Evolutionary conservation across 2,797 vertebrate species (phyloP).

Genomic region (Nyctibius grandis): DNA sequence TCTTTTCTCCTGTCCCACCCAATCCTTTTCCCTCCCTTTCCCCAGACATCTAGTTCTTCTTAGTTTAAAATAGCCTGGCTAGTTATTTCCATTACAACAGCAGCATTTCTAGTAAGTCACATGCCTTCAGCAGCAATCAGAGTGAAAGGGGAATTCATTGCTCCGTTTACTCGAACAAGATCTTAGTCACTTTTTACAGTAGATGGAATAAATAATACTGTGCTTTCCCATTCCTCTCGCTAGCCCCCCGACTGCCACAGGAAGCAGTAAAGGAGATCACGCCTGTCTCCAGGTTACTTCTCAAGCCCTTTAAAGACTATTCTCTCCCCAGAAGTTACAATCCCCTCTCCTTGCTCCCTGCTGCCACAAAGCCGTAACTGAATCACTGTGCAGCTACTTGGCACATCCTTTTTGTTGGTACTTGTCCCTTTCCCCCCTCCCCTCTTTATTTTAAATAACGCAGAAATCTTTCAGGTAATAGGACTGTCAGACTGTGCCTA

Average conservation of each 20-base stretch:
- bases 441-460: background rate
- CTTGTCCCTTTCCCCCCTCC: background rate
- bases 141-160: conserved; percentile 25
- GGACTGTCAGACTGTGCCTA: background rate
- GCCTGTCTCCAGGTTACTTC: background rate
- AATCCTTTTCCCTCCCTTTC: background rate
- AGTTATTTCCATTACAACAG: conserved; percentile 7
- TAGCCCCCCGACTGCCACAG: background rate
- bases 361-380: background rate
- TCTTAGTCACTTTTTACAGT: background rate
- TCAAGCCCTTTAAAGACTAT: background rate
- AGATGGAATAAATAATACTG: background rate
- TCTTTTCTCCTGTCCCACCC: background rate
- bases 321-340: background rate
- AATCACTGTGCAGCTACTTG: background rate
- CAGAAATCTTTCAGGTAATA: background rate
- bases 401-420: background rate
- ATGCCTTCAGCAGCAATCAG: background rate
- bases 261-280: background rate
- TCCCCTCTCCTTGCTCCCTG: background rate
- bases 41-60: background rate
- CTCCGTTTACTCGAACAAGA: background rate
- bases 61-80: background rate
- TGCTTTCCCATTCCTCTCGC: background rate
- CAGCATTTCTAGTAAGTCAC: background rate